These are phyloP conservation scores for Nettapus auritus DNA, from an alignment of 2,113 vertebrate genomes.

Conservation along the genomic window DNA sequence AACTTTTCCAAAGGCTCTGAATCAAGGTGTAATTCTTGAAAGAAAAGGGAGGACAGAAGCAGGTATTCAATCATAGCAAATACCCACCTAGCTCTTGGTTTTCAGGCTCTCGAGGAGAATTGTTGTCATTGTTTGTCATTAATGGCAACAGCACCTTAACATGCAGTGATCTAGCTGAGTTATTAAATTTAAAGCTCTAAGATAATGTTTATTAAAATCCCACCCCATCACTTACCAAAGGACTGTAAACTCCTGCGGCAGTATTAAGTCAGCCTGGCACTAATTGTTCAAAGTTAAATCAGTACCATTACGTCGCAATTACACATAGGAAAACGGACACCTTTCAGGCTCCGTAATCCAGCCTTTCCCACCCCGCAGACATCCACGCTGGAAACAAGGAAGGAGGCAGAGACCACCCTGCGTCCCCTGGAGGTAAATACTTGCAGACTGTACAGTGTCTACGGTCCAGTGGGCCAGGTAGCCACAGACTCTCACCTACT, in stretches of 20 bases:
- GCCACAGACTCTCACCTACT: background rate
- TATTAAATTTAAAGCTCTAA: background rate
- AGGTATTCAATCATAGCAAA: background rate
- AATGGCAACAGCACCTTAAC: background rate
- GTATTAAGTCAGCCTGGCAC: background rate
- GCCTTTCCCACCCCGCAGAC: background rate
- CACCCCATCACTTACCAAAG: background rate
- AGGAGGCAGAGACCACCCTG: background rate
- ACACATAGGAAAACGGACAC: background rate
- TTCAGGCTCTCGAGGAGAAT: background rate
- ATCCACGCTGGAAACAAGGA: background rate
- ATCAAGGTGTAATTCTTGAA: background rate
- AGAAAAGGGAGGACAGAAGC: background rate
- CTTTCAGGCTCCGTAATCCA: background rate
- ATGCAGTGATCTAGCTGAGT: background rate
- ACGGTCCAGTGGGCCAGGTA: background rate
- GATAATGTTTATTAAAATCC: background rate
- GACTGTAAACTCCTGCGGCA: background rate
- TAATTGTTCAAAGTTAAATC: background rate
- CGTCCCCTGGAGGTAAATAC: background rate
- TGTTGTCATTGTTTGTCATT: background rate
- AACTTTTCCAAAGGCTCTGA: background rate
- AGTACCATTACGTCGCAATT: background rate
- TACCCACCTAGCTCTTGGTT: background rate
- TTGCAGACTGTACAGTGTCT: background rate